Evolutionary conservation across 2,113 vertebrate genomes (phyloP).

Genomic region (Desmodus rotundus): DNA sequence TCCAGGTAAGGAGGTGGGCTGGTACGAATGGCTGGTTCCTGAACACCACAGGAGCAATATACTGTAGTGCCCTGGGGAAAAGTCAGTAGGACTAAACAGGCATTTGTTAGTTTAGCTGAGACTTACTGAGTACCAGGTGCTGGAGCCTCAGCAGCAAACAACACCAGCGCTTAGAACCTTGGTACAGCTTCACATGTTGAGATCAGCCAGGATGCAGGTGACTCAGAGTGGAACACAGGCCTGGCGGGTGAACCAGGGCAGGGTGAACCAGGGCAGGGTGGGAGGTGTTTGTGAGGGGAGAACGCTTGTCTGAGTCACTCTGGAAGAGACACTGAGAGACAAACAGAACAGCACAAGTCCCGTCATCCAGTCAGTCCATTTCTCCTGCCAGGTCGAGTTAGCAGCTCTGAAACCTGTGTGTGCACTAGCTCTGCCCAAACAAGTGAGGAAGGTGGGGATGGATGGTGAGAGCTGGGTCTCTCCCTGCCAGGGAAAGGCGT

Average conservation of each 20-base stretch:
- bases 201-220: not conserved
- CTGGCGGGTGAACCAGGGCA: not conserved
- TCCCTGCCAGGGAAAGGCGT: not conserved
- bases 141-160: fast-evolving
- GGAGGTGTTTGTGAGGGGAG: not conserved
- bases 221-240: not conserved
- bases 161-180: not conserved
- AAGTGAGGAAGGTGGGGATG: not conserved
- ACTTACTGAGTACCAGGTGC: not conserved
- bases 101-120: not conserved
- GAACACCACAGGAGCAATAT: not conserved
- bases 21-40: fast-evolving
- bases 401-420: not conserved
- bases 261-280: not conserved
- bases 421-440: not conserved
- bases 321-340: not conserved
- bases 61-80: fast-evolving
- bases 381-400: too few species aligned
- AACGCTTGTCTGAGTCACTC: not conserved
- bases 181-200: not conserved
- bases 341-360: not conserved
- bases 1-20: slow-evolving; percentile 85
- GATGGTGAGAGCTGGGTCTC: not conserved
- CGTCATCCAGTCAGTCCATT: fast-evolving
- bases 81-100: not conserved